These are phyloP conservation scores for Volucella inanis DNA, from an alignment of 2,888 invertebrate species.

Conservation along the genomic window DNA sequence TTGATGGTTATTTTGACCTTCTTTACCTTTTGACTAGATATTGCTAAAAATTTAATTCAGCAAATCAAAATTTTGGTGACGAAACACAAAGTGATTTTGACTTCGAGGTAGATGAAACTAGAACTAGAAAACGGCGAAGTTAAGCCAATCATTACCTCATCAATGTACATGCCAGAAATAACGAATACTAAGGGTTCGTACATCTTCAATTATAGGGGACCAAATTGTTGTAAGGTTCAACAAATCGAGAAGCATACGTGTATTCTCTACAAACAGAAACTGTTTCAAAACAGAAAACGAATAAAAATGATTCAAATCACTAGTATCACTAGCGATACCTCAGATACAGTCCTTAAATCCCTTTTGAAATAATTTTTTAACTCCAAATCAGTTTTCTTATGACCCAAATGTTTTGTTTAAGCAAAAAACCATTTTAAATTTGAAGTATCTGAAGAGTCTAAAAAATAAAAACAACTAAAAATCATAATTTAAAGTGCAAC, in stretches of 20 bases:
- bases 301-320: neutral
- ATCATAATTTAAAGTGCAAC: neutral
- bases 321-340: too few species aligned
- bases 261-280: neutral
- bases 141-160: neutral
- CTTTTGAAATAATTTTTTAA: too few species aligned
- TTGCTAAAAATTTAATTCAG: neutral
- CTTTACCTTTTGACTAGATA: neutral
- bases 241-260: too few species aligned
- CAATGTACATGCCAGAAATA: neutral
- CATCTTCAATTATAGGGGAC: neutral
- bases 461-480: neutral
- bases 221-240: neutral
- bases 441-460: too few species aligned
- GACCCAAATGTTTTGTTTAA: too few species aligned
- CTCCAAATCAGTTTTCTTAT: too few species aligned
- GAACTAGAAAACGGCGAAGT: neutral
- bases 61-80: constrained; percentile 1
- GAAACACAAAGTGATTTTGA: neutral
- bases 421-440: too few species aligned
- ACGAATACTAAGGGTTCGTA: neutral
- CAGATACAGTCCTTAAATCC: too few species aligned
- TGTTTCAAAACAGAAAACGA: neutral
- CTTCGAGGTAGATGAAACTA: neutral
- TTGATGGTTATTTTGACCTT: too few species aligned